Evolutionary conservation across 2,888 invertebrate species (phyloP).

Genomic region (Ypsolopha scabrella): DNA sequence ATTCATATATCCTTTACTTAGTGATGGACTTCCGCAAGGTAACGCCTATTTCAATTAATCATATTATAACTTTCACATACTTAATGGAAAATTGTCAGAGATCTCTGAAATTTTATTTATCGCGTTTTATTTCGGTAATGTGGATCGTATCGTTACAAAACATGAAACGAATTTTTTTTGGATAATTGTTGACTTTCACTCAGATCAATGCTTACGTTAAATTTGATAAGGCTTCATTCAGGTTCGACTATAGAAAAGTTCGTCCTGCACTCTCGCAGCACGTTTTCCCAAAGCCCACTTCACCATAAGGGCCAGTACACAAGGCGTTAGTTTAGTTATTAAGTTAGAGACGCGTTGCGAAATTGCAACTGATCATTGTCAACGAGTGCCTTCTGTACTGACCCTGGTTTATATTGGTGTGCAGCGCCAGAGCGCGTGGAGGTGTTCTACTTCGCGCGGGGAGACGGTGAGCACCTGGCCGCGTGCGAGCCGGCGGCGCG

Average conservation of each 20-base stretch:
- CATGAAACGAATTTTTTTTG: neutral
- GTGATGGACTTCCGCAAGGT: no score
- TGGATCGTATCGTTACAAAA: neutral
- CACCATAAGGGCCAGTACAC: neutral
- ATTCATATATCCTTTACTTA: no score
- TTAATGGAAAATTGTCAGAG: neutral
- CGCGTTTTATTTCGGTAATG: no score
- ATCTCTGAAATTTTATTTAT: neutral
- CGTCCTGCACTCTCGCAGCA: neutral
- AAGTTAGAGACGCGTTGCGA: neutral
- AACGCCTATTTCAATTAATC: no score
- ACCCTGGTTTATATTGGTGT: no score
- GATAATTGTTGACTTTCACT: no score
- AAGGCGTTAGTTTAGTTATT: no score
- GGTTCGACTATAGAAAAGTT: neutral
- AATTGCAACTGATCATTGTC: neutral
- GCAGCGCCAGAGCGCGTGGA: constrained; percentile 33
- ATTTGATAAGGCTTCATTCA: no score
- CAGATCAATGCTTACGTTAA: no score
- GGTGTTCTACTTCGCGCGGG: constrained; percentile 38
- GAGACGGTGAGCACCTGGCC: constrained; percentile 20
- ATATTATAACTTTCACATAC: neutral
- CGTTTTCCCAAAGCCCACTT: neutral
- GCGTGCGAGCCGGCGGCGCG: constrained; percentile 15
- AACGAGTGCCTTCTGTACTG: no score